Evolutionary conservation across 2,888 invertebrate species (phyloP).

Genomic region (Saturnia pavonia): DNA sequence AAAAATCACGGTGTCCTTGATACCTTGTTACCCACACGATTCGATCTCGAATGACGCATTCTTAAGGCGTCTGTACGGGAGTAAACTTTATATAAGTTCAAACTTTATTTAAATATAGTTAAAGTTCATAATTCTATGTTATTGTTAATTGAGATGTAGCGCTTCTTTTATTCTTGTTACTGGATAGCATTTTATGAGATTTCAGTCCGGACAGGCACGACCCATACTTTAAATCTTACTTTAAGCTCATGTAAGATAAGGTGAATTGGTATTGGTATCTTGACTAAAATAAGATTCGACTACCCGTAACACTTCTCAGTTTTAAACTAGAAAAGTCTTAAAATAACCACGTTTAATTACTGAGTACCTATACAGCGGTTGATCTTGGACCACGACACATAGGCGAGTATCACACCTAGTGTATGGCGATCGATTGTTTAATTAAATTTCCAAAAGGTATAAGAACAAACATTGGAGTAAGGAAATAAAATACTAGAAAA

Average conservation of each 20-base stretch:
- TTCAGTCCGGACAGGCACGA: conserved; percentile 48
- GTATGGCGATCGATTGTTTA: not conserved
- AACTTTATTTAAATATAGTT: conserved; percentile 28
- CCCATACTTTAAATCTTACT: conserved; percentile 6
- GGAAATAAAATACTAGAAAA: not conserved
- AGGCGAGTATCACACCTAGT: too few species aligned
- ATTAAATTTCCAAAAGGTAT: not conserved
- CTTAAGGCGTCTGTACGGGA: conserved; percentile 19
- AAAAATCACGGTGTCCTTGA: conserved; percentile 65
- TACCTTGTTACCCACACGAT: conserved; percentile 67
- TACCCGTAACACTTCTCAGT: not conserved
- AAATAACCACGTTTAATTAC: too few species aligned
- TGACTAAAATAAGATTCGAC: not conserved
- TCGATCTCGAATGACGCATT: conserved; percentile 65
- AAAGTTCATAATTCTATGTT: conserved; percentile 34
- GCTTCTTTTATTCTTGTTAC: conserved; percentile 42
- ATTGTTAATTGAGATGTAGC: conserved; percentile 50
- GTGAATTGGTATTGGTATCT: not conserved
- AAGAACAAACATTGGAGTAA: not conserved
- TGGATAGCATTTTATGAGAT: conserved; percentile 53
- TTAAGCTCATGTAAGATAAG: conserved; percentile 1
- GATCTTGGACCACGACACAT: too few species aligned
- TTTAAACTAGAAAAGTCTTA: not conserved
- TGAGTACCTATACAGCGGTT: too few species aligned
- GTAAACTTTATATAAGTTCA: conserved; percentile 25